phyloP scores from a whole-genome alignment of 2,113 vertebrate genomes.

The Bubalus kerabau region DNA sequence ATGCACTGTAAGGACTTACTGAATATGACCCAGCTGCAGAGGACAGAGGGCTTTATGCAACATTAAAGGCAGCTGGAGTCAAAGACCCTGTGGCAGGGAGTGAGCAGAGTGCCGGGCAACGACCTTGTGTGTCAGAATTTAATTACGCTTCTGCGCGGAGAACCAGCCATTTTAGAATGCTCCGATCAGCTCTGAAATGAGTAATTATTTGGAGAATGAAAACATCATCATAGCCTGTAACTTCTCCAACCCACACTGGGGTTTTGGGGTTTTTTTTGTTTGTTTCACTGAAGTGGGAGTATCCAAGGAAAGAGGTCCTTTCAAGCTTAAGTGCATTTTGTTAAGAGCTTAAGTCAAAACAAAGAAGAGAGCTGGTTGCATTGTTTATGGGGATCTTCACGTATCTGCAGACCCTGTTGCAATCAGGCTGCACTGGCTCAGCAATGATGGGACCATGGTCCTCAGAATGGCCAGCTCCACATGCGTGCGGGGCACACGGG shows the following conservation, averaged over 20 bases:
- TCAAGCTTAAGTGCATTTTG: background rate
- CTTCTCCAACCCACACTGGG: background rate
- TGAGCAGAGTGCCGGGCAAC: background rate
- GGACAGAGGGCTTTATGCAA: conserved; percentile 6
- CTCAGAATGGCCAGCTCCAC: background rate
- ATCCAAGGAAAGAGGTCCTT: background rate
- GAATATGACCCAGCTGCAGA: conserved; percentile 20
- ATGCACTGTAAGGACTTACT: background rate
- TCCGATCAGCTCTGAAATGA: background rate
- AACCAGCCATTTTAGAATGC: background rate
- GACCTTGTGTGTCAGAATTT: conserved; percentile 23
- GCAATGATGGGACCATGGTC: background rate
- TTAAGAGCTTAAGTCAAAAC: background rate
- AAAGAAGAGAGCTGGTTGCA: background rate
- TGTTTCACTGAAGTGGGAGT: background rate
- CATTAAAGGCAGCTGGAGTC: conserved; percentile 47
- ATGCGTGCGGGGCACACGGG: fast-evolving
- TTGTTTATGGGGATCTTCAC: background rate
- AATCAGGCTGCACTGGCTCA: background rate
- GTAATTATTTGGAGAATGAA: background rate
- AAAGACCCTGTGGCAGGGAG: background rate
- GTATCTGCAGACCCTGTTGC: background rate
- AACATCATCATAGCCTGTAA: background rate
- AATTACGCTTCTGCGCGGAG: conserved; percentile 42
- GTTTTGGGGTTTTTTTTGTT: background rate